phyloP scores from a whole-genome alignment of 2,888 invertebrate species.

The Ophonus ardosiacus region DNA sequence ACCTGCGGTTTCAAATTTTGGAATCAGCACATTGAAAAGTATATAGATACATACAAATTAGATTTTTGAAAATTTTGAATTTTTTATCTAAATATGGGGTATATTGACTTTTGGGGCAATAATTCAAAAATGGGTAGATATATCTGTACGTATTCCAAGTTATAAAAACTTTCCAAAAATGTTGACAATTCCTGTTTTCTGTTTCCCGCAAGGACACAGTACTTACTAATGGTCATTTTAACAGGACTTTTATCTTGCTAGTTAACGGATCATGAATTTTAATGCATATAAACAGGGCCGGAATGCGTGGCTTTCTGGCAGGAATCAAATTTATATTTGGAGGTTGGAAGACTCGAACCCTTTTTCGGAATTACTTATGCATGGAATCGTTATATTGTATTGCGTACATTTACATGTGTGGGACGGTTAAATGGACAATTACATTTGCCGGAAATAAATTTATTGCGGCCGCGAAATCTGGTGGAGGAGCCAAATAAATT shows the following conservation, averaged over 20 bases:
- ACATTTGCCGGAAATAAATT: background rate
- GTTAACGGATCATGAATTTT: slow-evolving; percentile 40
- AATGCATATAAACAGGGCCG: slow-evolving; percentile 32
- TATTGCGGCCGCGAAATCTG: background rate
- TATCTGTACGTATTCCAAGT: too few species aligned
- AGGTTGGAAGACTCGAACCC: slow-evolving; percentile 21
- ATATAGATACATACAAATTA: too few species aligned
- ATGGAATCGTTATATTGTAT: slow-evolving; percentile 22
- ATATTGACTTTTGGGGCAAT: too few species aligned
- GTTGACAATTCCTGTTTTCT: background rate
- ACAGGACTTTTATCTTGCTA: slow-evolving; percentile 27
- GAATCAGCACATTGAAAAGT: too few species aligned
- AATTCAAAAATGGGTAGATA: too few species aligned
- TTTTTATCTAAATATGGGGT: too few species aligned
- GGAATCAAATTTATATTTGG: slow-evolving; percentile 22
- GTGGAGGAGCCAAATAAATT: background rate
- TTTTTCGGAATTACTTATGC: slow-evolving; percentile 37
- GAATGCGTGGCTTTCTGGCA: background rate
- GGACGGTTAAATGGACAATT: background rate
- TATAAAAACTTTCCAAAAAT: background rate
- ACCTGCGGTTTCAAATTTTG: too few species aligned
- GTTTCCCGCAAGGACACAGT: background rate
- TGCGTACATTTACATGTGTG: slow-evolving; percentile 19
- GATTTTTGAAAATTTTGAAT: too few species aligned
- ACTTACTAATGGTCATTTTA: slow-evolving; percentile 29